Conservation (phyloP, 2,888 invertebrate species). For the Stenodera caucasica region DNA sequence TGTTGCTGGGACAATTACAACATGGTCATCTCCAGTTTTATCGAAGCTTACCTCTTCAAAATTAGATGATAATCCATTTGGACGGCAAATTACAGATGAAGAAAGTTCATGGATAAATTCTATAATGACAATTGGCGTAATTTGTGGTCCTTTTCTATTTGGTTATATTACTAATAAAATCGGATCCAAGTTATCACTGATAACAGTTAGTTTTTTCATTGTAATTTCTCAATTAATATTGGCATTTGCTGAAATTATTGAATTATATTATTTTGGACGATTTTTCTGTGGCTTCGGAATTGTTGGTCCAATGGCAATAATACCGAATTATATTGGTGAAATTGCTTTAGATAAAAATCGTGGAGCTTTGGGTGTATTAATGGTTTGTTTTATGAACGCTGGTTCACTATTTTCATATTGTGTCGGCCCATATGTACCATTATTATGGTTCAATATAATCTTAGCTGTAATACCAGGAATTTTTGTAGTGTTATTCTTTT, state of each 20-base stretch:
- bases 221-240: slow-evolving; percentile 54
- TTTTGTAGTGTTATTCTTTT: slow-evolving; percentile 29
- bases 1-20: slow-evolving; percentile 53
- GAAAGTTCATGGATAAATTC: slow-evolving; percentile 60
- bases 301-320: slow-evolving; percentile 69
- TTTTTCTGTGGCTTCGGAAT: slow-evolving; percentile 66
- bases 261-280: slow-evolving; percentile 58
- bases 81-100: slow-evolving; percentile 48
- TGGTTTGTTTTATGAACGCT: slow-evolving; percentile 69
- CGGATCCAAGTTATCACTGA: slow-evolving; percentile 68
- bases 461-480: slow-evolving; percentile 28
- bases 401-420: slow-evolving; percentile 63
- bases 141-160: slow-evolving; percentile 67
- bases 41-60: slow-evolving; percentile 34
- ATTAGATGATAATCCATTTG: too few species aligned
- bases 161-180: slow-evolving; percentile 65
- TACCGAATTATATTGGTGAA: slow-evolving; percentile 85
- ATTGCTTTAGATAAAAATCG: slow-evolving; percentile 77
- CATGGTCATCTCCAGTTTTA: slow-evolving; percentile 52
- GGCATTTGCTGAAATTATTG: slow-evolving; percentile 31
- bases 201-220: slow-evolving; percentile 66
- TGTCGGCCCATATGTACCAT: slow-evolving; percentile 36
- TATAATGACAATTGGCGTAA: slow-evolving; percentile 55
- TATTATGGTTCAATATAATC: slow-evolving; percentile 36
- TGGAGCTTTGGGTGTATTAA: slow-evolving; percentile 70